These are phyloP conservation scores for Sarcoramphus papa DNA, from an alignment of 2,797 vertebrate species.

Conservation along the genomic window DNA sequence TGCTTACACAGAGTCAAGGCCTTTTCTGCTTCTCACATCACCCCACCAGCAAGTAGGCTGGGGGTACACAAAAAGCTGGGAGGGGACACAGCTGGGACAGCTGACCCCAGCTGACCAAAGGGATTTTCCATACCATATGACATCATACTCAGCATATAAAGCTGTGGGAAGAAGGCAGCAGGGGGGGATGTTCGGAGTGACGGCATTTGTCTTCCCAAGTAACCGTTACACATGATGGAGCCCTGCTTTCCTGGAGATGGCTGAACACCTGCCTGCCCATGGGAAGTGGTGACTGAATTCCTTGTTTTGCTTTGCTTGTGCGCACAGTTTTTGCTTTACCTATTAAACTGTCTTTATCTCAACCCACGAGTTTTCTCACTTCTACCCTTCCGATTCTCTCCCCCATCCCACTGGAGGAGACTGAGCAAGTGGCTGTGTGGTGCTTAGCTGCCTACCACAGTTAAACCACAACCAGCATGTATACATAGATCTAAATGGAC, in stretches of 20 bases:
- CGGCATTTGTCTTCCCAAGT: neutral
- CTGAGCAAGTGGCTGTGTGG: neutral
- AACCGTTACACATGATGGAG: neutral
- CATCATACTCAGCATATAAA: neutral
- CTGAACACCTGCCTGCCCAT: accelerated
- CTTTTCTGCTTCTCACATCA: neutral
- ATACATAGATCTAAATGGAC: neutral
- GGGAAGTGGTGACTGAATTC: neutral
- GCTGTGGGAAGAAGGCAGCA: neutral
- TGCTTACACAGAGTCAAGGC: neutral
- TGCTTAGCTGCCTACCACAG: neutral
- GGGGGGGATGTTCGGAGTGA: neutral
- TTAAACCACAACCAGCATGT: neutral
- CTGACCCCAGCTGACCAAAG: neutral
- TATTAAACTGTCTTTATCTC: neutral
- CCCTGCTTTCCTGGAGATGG: neutral
- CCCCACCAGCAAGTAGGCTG: neutral
- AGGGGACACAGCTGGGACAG: neutral
- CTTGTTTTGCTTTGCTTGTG: neutral
- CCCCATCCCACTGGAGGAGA: neutral
- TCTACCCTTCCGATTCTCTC: neutral
- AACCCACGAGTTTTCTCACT: neutral
- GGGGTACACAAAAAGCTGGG: neutral
- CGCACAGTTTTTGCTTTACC: neutral
- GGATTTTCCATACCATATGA: neutral